Conservation (phyloP, 2,888 invertebrate genomes). For the Agonopterix arenella region DNA sequence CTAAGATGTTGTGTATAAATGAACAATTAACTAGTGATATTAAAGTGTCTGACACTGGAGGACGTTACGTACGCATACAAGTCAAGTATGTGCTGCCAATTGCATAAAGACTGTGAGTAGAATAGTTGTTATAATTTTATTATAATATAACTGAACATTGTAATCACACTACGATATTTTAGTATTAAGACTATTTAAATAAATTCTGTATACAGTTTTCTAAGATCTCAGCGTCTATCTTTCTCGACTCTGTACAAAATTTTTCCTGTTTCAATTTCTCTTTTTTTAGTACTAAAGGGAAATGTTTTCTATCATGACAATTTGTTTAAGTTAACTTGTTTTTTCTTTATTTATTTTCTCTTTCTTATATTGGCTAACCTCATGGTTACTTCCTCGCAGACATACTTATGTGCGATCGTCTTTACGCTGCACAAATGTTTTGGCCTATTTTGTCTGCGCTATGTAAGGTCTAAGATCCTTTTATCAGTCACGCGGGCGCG, state of each 20-base stretch:
- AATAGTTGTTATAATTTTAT: slow-evolving; percentile 33
- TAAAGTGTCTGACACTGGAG: slow-evolving; percentile 4
- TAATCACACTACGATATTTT: slow-evolving; percentile 36
- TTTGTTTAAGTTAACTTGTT: slow-evolving; percentile 35
- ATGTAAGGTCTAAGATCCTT: no score
- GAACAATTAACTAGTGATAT: slow-evolving; percentile 13
- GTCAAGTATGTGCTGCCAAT: slow-evolving; percentile 22
- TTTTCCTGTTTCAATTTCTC: slow-evolving; percentile 40
- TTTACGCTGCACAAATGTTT: no score
- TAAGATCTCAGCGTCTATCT: slow-evolving; percentile 59
- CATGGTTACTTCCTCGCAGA: no score
- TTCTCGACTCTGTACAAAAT: slow-evolving; percentile 30
- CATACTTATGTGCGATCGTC: no score
- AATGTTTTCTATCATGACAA: slow-evolving; percentile 55
- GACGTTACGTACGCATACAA: slow-evolving; percentile 2
- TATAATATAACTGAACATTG: slow-evolving; percentile 20
- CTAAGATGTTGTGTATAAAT: not conserved
- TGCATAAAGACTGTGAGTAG: slow-evolving; percentile 57
- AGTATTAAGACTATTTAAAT: slow-evolving; percentile 30
- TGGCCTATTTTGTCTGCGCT: no score
- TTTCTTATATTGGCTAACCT: slow-evolving; percentile 6
- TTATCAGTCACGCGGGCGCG: no score
- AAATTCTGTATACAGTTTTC: slow-evolving; percentile 64
- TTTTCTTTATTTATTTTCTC: slow-evolving; percentile 57
- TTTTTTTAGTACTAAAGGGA: slow-evolving; percentile 56